Base-by-base conservation (phyloP, 2,888 invertebrate genomes). In the Polyommatus iphigenia region DNA sequence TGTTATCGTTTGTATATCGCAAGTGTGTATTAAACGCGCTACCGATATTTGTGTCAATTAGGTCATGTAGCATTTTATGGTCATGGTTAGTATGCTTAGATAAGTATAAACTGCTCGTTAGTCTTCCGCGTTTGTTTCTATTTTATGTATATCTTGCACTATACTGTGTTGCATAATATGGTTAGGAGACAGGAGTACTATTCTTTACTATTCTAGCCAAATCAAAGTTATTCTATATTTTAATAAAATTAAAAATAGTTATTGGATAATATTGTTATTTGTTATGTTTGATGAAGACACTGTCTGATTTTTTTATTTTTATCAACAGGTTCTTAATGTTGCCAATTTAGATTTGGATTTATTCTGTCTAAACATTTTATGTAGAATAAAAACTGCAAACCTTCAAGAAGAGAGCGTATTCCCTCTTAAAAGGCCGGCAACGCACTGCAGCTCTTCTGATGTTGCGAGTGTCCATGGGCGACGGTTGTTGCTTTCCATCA, bases 51-150 rank as follows among this genome's bases (percentile, higher is more conserved):
- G 79, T 81, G 81, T 82, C 80, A 78, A 78, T 62, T 78, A 76
- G 83, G 83, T 83, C 82, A 82, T 75, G 78, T 79, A 77, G 81
- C 80, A 79, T 77, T 78, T 80, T 81, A 81, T 79, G 83, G 82
- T 82, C 83, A 83, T 62, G 83, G 82, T 59, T 78, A 78, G 41
- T 78, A 50, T 75, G 50, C 20, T 59, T 54, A 76, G 76, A 76
- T 76, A 76, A 76, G 57, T 76, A 32, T 57, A 76, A 59, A 54
- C 36, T 76, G 20, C 29, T 20, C 20, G 15, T 57, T 76, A 36
- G 36, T 76, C 76, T 76, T 76, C 76, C 76, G 76, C 54, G 41
- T 62, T 54, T 59, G 54, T 41, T 57, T 32, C 32, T 46, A 41
- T 72, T 72, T 36, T 72, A 41, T 32, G 32, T 36, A 36, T 20